Evolutionary conservation across 2,888 invertebrate genomes (phyloP).

Genomic region (Hydrotaea cyrtoneurina): DNA sequence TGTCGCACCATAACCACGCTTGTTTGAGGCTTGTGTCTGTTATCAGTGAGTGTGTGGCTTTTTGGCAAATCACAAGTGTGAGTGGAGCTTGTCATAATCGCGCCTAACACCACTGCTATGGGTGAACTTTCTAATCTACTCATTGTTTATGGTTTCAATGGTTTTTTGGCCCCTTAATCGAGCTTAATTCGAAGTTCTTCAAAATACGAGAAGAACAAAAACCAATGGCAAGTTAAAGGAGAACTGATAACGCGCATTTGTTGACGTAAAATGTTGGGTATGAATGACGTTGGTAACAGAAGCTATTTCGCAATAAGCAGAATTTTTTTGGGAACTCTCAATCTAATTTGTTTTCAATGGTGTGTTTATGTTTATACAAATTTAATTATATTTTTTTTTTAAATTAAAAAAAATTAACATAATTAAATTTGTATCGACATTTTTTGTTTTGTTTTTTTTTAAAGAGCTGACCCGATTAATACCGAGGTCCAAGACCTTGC

Average conservation of each 20-base stretch:
- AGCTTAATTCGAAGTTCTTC: too few species aligned
- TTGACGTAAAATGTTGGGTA: background rate
- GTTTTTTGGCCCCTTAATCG: background rate
- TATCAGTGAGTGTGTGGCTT: slow-evolving; percentile 17
- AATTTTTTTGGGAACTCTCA: too few species aligned
- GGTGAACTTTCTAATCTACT: slow-evolving; percentile 54
- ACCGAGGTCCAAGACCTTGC: too few species aligned
- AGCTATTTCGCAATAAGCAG: too few species aligned
- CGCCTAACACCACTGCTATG: slow-evolving; percentile 18
- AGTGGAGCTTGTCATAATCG: slow-evolving; percentile 40
- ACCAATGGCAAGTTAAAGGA: background rate
- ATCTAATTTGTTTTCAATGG: too few species aligned
- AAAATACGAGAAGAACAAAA: background rate
- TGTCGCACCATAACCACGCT: background rate
- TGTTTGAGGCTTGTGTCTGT: background rate
- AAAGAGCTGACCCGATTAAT: too few species aligned
- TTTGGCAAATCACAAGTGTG: background rate
- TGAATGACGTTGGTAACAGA: background rate
- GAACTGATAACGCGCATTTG: slow-evolving; percentile 4
- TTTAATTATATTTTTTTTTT: too few species aligned
- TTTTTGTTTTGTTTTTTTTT: too few species aligned
- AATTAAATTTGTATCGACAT: too few species aligned
- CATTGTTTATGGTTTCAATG: slow-evolving; percentile 23
- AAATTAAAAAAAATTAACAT: too few species aligned
- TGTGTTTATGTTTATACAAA: too few species aligned